These are phyloP conservation scores for Scaptomyza hsui DNA, from an alignment of 1,140 invertebrate genomes.

Conservation along the genomic window DNA sequence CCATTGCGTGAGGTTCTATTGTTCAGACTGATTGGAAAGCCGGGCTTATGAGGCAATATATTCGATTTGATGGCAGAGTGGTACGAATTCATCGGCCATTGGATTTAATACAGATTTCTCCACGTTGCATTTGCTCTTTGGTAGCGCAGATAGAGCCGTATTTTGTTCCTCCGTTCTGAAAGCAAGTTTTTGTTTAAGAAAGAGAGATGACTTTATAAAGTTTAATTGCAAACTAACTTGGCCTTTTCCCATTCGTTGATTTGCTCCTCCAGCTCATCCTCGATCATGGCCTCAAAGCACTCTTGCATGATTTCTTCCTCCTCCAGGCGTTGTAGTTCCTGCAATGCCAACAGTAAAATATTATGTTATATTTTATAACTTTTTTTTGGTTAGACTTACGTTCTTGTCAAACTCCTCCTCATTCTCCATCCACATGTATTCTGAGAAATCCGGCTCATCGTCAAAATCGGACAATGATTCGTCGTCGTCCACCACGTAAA, in stretches of 20 bases:
- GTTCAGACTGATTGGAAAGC: constrained; percentile 46
- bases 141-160: constrained; percentile 72
- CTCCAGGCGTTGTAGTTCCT: constrained; percentile 93
- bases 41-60: constrained; percentile 69
- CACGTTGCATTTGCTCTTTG: constrained; percentile 80
- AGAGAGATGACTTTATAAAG: background rate
- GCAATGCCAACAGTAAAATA: constrained; percentile 2
- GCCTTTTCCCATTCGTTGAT: constrained; percentile 83
- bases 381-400: constrained; percentile 84
- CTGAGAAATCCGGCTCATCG: constrained; percentile 90
- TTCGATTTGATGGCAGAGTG: constrained; percentile 82
- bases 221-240: constrained; percentile 51
- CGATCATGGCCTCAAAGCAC: constrained; percentile 92
- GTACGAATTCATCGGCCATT: constrained; percentile 91
- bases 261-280: constrained; percentile 86
- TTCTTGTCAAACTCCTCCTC: constrained; percentile 95
- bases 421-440: constrained; percentile 96
- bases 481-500: constrained; percentile 84
- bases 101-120: constrained; percentile 90
- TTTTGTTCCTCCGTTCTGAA: constrained; percentile 72
- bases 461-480: constrained; percentile 85
- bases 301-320: constrained; percentile 94
- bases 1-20: constrained; percentile 47
- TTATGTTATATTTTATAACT: background rate
- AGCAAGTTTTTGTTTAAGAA: too few relatives aligned